These are phyloP conservation scores for Lycorma delicatula DNA, from an alignment of 1,140 invertebrate genomes.

Conservation along the genomic window DNA sequence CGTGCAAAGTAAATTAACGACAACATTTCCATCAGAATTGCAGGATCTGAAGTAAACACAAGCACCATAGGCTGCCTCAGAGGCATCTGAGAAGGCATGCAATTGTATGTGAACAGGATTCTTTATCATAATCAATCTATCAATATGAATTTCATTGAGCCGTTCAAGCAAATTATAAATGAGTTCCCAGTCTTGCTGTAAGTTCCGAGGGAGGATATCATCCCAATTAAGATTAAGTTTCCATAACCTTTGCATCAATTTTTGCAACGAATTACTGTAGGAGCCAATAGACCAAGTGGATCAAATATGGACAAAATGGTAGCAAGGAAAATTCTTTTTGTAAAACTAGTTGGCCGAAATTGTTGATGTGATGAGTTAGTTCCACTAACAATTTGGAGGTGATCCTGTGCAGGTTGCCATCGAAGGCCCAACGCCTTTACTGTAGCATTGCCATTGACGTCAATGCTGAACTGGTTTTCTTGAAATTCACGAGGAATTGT, in stretches of 20 bases:
- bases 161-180: too few species aligned
- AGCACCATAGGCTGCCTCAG: too few species aligned
- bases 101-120: too few species aligned
- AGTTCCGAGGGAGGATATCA: slow-evolving; percentile 17
- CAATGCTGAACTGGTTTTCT: neutral
- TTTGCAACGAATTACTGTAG: neutral
- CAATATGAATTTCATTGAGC: too few species aligned
- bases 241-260: slow-evolving; percentile 13
- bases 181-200: too few species aligned
- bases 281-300: neutral
- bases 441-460: neutral
- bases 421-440: neutral
- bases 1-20: too few species aligned
- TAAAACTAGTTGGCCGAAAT: neutral
- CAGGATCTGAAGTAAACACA: too few species aligned
- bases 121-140: too few species aligned
- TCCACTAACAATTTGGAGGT: neutral
- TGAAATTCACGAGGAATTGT: neutral
- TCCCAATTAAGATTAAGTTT: slow-evolving; percentile 27
- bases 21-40: too few species aligned
- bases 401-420: neutral
- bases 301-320: neutral
- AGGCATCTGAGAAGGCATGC: too few species aligned
- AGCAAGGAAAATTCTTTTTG: neutral
- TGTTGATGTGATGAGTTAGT: neutral